Evolutionary conservation across 1,140 invertebrate species (phyloP).

Genomic region (Pseudachorutes palmiensis): DNA sequence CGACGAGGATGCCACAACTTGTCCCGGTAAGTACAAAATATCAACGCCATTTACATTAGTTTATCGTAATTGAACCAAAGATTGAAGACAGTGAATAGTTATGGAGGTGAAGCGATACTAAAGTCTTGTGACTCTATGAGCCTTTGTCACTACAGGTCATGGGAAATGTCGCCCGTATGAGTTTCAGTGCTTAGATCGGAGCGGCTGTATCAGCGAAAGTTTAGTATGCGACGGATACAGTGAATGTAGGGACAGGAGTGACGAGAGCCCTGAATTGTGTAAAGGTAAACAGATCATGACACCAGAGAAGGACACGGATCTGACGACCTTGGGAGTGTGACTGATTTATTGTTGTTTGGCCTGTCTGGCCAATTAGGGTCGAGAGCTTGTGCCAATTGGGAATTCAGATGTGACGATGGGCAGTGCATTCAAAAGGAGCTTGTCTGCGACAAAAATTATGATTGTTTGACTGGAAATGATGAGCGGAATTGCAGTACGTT

Average conservation of each 20-base stretch:
- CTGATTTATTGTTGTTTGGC: background rate
- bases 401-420: slow-evolving; percentile 55
- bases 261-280: slow-evolving; percentile 11
- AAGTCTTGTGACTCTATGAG: slow-evolving; percentile 16
- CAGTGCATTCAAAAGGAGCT: slow-evolving; percentile 26
- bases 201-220: slow-evolving; percentile 17
- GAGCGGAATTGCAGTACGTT: slow-evolving; percentile 34
- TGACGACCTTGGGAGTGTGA: background rate
- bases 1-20: background rate
- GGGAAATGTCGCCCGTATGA: slow-evolving; percentile 12
- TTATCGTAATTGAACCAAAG: background rate
- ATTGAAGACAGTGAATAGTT: slow-evolving; percentile 12
- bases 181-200: slow-evolving; percentile 24
- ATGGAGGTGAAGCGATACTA: slow-evolving; percentile 2
- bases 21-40: background rate
- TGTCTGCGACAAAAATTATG: slow-evolving; percentile 29
- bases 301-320: background rate
- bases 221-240: slow-evolving; percentile 13
- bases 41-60: background rate
- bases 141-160: slow-evolving; percentile 14
- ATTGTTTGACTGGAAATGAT: slow-evolving; percentile 45
- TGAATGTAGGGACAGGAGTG: slow-evolving; percentile 23
- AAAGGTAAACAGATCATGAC: background rate
- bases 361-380: background rate
- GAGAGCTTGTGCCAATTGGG: slow-evolving; percentile 18